These are phyloP conservation scores for Emmelina monodactyla DNA, from an alignment of 2,888 invertebrate genomes.

Conservation along the genomic window DNA sequence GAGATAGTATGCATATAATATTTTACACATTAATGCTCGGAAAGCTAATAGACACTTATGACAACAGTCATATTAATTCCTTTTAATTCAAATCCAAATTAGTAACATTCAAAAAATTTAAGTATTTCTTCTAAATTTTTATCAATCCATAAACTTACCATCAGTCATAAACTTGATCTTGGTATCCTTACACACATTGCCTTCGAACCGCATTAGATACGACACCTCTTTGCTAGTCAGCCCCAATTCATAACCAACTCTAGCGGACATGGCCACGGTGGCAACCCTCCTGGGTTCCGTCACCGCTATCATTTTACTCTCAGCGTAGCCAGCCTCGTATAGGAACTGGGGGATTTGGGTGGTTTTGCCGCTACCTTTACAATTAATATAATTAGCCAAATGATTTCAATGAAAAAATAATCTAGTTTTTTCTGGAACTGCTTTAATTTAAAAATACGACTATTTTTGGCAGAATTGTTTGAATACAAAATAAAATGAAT, in stretches of 20 bases:
- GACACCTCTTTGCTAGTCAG: slow-evolving; percentile 78
- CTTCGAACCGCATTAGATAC: slow-evolving; percentile 95
- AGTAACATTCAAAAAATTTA: no score
- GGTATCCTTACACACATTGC: slow-evolving; percentile 86
- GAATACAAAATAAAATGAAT: slow-evolving; percentile 27
- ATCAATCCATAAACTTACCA: slow-evolving; percentile 56
- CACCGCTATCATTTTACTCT: slow-evolving; percentile 84
- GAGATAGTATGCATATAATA: no score
- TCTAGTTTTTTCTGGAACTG: no score
- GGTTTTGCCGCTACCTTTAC: slow-evolving; percentile 88
- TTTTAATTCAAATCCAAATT: no score
- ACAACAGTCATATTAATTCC: no score
- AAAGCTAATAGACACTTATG: no score
- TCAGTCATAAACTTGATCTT: slow-evolving; percentile 99
- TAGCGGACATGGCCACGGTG: slow-evolving; percentile 93
- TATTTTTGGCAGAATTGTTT: no score
- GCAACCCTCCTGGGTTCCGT: slow-evolving; percentile 99
- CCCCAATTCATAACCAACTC: slow-evolving; percentile 91
- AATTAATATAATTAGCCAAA: no score
- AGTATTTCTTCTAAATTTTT: no score
- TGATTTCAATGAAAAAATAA: no score
- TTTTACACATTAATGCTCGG: no score
- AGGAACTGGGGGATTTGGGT: slow-evolving; percentile 99
- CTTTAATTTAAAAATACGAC: no score
- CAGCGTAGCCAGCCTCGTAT: slow-evolving; percentile 94